Evolutionary conservation across 2,113 vertebrate species (phyloP), one percentile per base, ranked within the genome.

Genomic region (Corythornis vintsioides): DNA sequence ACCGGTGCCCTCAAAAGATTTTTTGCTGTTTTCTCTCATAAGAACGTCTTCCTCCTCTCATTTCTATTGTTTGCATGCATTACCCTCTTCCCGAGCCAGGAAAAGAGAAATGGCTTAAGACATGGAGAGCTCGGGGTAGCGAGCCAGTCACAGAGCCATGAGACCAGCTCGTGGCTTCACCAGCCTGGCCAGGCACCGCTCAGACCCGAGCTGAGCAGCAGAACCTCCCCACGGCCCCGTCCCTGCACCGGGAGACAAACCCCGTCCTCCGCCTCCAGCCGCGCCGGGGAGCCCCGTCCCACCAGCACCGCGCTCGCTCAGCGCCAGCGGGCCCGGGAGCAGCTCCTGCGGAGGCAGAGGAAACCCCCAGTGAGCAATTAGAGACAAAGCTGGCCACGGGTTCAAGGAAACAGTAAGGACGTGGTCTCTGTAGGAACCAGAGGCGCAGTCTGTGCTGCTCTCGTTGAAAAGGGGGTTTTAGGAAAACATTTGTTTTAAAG

Each of bases 1-100:
- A 96, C 92, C 17, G 96, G 96, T 96, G 64, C 92, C 92, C 92
- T 97, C 97, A 95, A 61, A 95, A 80, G 95, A 93, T 78, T 91
- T 91, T 93, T 92, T 88, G 42, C 87, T 77, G 38, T 77, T 95
- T 93, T 93, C 53, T 83, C 79, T 96, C 86, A 22, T 83, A 92
- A 95, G 91, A 91, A 86, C 59, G 73, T 52, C 89, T 83, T 86
- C 90, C 69, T 61, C 48, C 48, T 94, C 75, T 83, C 69, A 42
- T 56, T 95, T 77, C 89, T 91, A 92, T 92, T 96, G 89, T 95
- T 88, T 86, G 90, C 70, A 77, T 28, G 83, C 8, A 38, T 75
- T 90, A 64, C 86, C 22, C 48, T 69, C 73, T 83, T 72, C 83
- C 90, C 25, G 65, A 86, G 89, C 75, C 82, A 93, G 52, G 64